Evolutionary conservation across 2,113 vertebrate genomes (phyloP).

Genomic region (Anser cygnoides): DNA sequence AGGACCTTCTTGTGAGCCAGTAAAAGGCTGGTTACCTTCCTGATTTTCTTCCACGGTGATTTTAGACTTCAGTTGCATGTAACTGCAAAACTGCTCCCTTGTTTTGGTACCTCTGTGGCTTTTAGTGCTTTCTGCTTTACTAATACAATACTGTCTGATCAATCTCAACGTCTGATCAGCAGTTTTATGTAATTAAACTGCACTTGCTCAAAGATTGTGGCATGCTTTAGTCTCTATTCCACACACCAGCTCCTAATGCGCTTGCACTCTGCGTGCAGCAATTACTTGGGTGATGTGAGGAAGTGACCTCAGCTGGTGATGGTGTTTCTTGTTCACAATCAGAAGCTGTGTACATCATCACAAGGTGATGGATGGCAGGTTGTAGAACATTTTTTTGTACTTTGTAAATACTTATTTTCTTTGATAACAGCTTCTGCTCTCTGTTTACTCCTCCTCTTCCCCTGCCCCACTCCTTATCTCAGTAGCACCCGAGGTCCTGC

Average conservation of each 20-base stretch:
- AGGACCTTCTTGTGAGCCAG: not conserved
- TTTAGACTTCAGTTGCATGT: not conserved
- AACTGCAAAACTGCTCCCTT: not conserved
- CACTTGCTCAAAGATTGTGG: not conserved
- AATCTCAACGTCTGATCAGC: not conserved
- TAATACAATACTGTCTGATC: not conserved
- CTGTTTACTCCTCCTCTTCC: not conserved
- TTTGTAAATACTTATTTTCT: not conserved
- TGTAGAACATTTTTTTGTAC: not conserved
- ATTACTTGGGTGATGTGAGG: not conserved
- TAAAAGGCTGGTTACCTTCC: not conserved
- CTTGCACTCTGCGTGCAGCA: not conserved
- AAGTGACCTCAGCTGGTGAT: not conserved
- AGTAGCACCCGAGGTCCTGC: slow-evolving; percentile 7
- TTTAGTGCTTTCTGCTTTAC: not conserved
- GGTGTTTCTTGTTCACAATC: not conserved
- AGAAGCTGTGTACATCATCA: not conserved
- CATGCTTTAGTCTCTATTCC: not conserved
- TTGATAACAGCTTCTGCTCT: not conserved
- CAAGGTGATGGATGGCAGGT: not conserved
- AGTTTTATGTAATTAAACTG: not conserved
- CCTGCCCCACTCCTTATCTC: not conserved
- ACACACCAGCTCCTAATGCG: not conserved
- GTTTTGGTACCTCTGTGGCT: not conserved
- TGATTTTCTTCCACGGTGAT: not conserved